These are phyloP conservation scores for Dasypus novemcinctus DNA, from an alignment of 2,113 vertebrate species.

Conservation along the genomic window DNA sequence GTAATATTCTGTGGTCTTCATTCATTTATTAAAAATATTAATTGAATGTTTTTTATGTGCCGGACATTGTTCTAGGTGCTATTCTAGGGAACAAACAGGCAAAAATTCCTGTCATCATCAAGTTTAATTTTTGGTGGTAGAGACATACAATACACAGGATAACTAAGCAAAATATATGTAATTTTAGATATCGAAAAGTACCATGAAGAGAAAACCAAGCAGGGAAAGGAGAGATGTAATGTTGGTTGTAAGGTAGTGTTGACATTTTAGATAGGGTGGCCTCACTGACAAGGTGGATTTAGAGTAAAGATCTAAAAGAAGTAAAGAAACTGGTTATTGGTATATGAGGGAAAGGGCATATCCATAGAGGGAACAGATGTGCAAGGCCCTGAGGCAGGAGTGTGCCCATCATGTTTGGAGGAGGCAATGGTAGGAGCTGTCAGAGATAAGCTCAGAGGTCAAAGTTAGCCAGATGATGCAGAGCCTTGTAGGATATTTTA, in stretches of 20 bases:
- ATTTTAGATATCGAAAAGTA: background rate
- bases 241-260: background rate
- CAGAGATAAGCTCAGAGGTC: background rate
- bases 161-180: background rate
- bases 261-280: background rate
- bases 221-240: background rate
- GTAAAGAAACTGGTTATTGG: background rate
- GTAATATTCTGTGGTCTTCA: background rate
- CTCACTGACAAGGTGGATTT: background rate
- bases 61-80: background rate
- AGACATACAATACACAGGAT: background rate
- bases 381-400: background rate
- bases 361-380: background rate
- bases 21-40: too few relatives aligned
- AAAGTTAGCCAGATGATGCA: background rate
- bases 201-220: background rate
- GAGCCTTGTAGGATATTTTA: constrained; percentile 1
- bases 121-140: background rate
- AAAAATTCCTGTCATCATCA: background rate
- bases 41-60: too few relatives aligned
- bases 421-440: background rate
- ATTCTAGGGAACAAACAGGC: background rate
- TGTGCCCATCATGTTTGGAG: background rate
- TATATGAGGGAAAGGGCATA: background rate
- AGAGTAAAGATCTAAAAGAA: background rate